Conservation (phyloP, 2,888 invertebrate species). For the Graphium colonna region DNA sequence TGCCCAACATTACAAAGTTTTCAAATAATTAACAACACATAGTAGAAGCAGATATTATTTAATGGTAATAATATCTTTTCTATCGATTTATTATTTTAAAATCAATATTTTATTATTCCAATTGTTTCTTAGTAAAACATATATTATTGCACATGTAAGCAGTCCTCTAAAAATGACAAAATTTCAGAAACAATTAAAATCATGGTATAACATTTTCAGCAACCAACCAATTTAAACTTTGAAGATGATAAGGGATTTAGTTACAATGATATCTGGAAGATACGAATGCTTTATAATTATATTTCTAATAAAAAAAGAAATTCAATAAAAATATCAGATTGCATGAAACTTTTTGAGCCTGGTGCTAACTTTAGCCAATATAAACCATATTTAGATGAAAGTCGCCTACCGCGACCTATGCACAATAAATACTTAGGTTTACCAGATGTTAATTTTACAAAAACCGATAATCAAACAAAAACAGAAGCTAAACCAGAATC, state of each 20-base stretch:
- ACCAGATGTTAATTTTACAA: not conserved
- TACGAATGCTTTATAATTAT: conserved; percentile 53
- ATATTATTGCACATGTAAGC: too few species aligned
- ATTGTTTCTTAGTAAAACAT: too few species aligned
- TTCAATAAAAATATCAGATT: conserved; percentile 35
- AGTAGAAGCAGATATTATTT: too few species aligned
- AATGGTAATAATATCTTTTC: too few species aligned
- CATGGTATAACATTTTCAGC: too few species aligned
- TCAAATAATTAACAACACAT: too few species aligned
- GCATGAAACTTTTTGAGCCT: conserved; percentile 46
- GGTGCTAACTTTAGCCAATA: conserved; percentile 34
- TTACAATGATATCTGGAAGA: conserved; percentile 45
- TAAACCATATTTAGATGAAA: conserved; percentile 14
- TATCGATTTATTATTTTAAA: too few species aligned
- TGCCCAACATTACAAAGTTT: too few species aligned
- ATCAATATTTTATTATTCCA: too few species aligned
- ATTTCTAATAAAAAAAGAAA: conserved; percentile 36
- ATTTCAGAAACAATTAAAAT: too few species aligned
- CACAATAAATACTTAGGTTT: conserved; percentile 42
- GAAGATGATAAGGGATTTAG: conserved; percentile 34
- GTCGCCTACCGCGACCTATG: conserved; percentile 37
- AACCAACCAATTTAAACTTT: conserved; percentile 10
- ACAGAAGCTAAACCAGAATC: not conserved
- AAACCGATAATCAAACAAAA: not conserved
- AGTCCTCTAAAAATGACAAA: too few species aligned